Percentiles rank a stretch among this genome's conserved stretches.
Conservation (phyloP, 2,113 vertebrate species). For the Nipponia nippon region DNA sequence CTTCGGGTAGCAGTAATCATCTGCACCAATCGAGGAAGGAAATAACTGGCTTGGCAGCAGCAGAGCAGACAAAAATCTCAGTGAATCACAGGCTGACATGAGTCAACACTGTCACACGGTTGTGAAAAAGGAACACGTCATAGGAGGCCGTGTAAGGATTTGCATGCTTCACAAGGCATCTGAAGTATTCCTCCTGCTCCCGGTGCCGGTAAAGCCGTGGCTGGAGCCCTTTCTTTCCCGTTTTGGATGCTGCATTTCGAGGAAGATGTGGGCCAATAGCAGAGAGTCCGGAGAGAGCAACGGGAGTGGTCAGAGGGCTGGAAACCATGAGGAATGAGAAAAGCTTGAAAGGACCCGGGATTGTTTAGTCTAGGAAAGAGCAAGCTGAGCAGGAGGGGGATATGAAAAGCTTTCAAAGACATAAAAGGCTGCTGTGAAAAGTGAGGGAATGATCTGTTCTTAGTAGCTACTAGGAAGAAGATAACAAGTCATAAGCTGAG, state of each 20-base stretch:
- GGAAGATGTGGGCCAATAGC: background rate
- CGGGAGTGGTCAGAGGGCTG: background rate
- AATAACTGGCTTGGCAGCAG: background rate
- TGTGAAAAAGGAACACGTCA: slow-evolving; percentile 19
- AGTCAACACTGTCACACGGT: background rate
- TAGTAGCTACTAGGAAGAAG: background rate
- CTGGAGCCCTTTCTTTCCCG: background rate
- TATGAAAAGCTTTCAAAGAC: background rate
- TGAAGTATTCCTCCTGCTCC: background rate
- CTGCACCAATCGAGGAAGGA: background rate
- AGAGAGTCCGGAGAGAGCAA: background rate
- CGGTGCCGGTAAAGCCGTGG: rapidly evolving
- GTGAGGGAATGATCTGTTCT: background rate
- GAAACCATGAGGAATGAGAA: slow-evolving; percentile 24
- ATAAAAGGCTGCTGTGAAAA: slow-evolving; percentile 9
- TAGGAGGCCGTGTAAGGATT: background rate
- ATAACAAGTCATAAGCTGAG: background rate
- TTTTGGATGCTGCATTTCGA: background rate
- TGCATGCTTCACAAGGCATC: background rate
- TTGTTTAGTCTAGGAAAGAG: slow-evolving; percentile 55
- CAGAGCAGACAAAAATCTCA: background rate
- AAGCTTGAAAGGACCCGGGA: background rate
- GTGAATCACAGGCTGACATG: slow-evolving; percentile 30
- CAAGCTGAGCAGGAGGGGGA: background rate
- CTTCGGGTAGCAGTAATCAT: background rate